Percentiles rank a stretch among this genome's conserved stretches.
Conservation (phyloP, 2,113 vertebrate species). For the Nannospalax galili region DNA sequence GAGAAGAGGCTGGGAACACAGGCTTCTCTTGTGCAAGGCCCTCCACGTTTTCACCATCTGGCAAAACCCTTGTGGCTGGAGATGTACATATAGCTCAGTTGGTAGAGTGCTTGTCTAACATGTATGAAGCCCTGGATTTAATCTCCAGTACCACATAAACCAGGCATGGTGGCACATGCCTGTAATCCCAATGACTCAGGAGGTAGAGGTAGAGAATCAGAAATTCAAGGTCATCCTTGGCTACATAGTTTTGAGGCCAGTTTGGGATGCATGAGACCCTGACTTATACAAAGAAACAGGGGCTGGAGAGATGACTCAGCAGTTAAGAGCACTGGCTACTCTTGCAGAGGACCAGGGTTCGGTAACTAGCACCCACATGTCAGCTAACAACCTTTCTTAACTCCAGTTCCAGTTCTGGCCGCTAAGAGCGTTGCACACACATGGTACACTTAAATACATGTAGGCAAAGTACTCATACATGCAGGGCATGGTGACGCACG, state of each 20-base stretch:
- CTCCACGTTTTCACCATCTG: not conserved
- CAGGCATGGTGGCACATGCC: not conserved
- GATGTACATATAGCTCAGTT: not conserved
- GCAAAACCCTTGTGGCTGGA: not conserved
- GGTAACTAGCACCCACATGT: too few species aligned
- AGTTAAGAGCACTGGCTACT: too few species aligned
- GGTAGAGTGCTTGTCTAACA: not conserved
- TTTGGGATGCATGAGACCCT: not conserved
- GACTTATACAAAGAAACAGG: not conserved
- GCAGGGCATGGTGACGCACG: too few species aligned
- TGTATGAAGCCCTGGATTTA: not conserved
- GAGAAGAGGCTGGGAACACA: not conserved
- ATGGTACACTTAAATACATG: too few species aligned
- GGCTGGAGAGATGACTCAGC: too few species aligned
- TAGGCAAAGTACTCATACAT: too few species aligned
- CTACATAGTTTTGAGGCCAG: not conserved
- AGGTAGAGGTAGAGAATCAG: not conserved
- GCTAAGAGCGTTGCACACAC: too few species aligned
- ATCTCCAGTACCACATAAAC: not conserved
- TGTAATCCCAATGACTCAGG: not conserved
- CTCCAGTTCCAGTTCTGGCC: too few species aligned
- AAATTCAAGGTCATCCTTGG: not conserved
- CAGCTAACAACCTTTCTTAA: too few species aligned
- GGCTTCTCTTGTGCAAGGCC: not conserved
- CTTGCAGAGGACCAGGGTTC: too few species aligned